phyloP scores from a whole-genome alignment of 2,113 vertebrate species.

The Chaetura pelagica region DNA sequence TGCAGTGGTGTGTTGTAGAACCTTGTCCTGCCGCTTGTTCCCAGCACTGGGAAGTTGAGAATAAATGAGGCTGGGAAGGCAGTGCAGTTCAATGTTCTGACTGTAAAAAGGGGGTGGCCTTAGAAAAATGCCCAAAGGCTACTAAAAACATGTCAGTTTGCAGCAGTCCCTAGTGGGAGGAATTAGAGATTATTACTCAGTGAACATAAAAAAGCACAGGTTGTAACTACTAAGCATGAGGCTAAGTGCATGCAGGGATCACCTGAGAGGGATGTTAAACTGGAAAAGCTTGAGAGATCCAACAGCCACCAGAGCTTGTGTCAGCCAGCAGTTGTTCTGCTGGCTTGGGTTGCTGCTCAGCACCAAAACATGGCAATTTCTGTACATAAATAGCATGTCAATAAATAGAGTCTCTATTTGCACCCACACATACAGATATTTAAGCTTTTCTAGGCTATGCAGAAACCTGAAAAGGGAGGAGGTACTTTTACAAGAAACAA shows the following conservation, averaged over 20 bases:
- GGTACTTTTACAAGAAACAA: neutral
- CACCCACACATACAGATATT: too few species aligned
- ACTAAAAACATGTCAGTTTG: neutral
- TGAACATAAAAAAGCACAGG: neutral
- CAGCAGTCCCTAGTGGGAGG: neutral
- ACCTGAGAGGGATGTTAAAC: neutral
- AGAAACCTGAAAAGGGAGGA: neutral
- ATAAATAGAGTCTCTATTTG: neutral
- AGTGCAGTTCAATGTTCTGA: neutral
- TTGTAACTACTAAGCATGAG: neutral
- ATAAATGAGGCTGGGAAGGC: neutral
- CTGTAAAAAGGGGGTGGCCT: neutral
- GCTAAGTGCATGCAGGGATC: neutral
- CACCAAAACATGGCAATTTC: neutral
- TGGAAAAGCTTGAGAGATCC: neutral
- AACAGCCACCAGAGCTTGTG: neutral
- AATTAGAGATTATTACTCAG: neutral
- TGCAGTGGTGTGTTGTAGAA: fast-evolving
- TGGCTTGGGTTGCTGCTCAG: neutral
- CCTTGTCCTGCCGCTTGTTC: fast-evolving
- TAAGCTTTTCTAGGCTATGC: neutral
- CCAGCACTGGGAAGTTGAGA: fast-evolving
- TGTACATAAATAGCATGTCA: neutral
- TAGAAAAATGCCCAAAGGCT: neutral
- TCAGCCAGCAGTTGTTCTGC: fast-evolving